Conservation (phyloP, 2,888 invertebrate species). For the Cyclophora punctaria region DNA sequence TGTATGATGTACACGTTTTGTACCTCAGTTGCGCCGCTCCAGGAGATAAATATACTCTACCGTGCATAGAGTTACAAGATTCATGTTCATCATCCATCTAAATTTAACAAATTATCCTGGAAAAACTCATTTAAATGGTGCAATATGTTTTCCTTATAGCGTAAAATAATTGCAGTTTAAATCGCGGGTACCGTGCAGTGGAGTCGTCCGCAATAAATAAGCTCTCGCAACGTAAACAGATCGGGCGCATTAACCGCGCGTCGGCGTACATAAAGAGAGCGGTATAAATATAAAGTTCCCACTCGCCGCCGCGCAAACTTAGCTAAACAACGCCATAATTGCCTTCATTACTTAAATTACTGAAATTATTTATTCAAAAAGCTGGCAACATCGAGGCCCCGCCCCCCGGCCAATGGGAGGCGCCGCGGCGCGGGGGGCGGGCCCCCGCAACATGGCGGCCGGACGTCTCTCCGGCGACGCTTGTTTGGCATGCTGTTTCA, state of each 20-base stretch:
- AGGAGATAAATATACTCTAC: neutral
- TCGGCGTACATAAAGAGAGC: conserved; percentile 74
- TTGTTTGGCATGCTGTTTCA: conserved; percentile 40
- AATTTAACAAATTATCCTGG: conserved; percentile 30
- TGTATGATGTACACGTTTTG: too few species aligned
- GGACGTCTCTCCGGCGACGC: conserved; percentile 25
- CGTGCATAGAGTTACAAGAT: conserved; percentile 7
- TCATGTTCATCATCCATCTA: conserved; percentile 17
- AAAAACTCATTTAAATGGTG: conserved; percentile 51
- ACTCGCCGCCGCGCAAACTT: conserved; percentile 72
- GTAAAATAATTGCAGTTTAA: conserved; percentile 73
- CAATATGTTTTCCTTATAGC: conserved; percentile 64
- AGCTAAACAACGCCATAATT: conserved; percentile 76
- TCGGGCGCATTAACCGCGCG: conserved; percentile 73
- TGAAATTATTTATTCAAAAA: conserved; percentile 76
- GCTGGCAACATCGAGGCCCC: conserved; percentile 70
- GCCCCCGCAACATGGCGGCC: conserved; percentile 66
- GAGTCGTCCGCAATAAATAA: conserved; percentile 68
- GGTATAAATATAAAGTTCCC: conserved; percentile 75
- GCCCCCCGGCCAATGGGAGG: conserved; percentile 52
- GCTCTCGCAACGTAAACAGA: conserved; percentile 69
- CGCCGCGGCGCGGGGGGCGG: conserved; percentile 46
- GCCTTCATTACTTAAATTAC: conserved; percentile 77
- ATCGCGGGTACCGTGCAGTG: conserved; percentile 58
- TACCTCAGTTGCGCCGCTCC: too few species aligned